Evolutionary conservation across 1,140 invertebrate genomes (phyloP), one percentile per base, ranked within the genome.

Genomic region (Cyphomyrmex costatus): DNA sequence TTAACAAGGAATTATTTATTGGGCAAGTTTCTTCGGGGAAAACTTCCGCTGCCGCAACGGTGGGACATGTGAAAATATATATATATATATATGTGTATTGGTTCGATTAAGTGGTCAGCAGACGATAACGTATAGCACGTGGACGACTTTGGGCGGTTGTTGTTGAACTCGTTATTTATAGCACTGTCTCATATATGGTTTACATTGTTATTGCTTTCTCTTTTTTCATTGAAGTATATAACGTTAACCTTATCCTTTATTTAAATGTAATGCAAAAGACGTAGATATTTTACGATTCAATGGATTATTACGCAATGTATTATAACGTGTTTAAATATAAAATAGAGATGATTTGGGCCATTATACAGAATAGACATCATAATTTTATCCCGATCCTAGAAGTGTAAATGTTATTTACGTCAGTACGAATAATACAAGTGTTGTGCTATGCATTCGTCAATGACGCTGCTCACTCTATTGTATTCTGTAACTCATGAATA

Each of bases 1-100:
- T 88, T 88, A 85, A 85, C 85, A 66, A 89, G 73, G 90, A 91
- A 91, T 91, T 92, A 90, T 92, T 92, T 91, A 92, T 92, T 63
- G 89, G 53, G 10, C 89, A 91, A 91, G 89, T 92, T 92, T 92
- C 89, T 84, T 60, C 66, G 24, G 6, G 10, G 30, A 27, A 86
- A 89, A 89, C 88, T 89, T 89, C 76, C 66, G 84, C 88, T 78
- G 33, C 88, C 88, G 77, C 87, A 56, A 66, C 66, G 36, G 33
- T 60, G 36, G 7, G 27, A 60, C 68, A 74, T 49, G 68, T 73
- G 68, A 83, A 74, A 46, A 83, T 49, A 2, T 49, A 68, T 21
- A 8, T 80, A 27, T 56, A 24, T 56, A n/a, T 12, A 80, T 16
- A n/a, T 46, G 36, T 51, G 27, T 68, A 53, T 79, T 33, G 63